Base-by-base conservation (phyloP, 2,888 invertebrate species). In the Volucella zonaria region DNA sequence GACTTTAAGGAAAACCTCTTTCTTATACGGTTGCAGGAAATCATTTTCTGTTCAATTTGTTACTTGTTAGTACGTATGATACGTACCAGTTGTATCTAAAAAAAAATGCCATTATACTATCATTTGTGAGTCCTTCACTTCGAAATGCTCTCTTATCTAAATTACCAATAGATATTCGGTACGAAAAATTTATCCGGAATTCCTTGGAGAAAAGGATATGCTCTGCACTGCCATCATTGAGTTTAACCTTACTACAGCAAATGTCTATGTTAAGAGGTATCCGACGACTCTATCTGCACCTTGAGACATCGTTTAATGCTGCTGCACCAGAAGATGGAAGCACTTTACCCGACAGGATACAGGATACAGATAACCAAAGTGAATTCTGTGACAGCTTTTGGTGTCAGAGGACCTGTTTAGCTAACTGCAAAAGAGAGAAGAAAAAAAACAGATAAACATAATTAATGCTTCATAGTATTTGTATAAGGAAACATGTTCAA, bases 91-190 rank as follows among this genome's bases (percentile, higher is more conserved):
- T 31, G 4, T 31, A 68, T 68, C 49, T 38, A 43, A 40, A 12
- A 52, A 4, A 11, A n/a, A 9, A 15, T 68, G 31, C 23, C 51
- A 76, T 68, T 62, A 54, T 51, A 56, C 15, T 52, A 51, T 62
- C 74, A 68, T 66, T 67, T 75, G 38, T 56, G 43, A 66, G 64
- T 67, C 67, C 52, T 73, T 82, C 64, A 62, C 31, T 59, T 67
- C 8, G 6, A 14, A 11, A 15, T 67, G 58, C 54, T 73, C 23
- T 66, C 45, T 66, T 85, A 85, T 85, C 83, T 85, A 80, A 85
- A 80, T 71, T 73, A 64, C 83, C 80, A 80, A 67, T 54, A 79
- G 80, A 85, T 76, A 80, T 85, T 80, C 83, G 71, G 75, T 43
- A 61, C 66, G 67, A 76, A 54, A 77, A 68, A 67, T 66, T 49